Base-by-base conservation (phyloP, 2,888 invertebrate species). In the Alcis repandata region DNA sequence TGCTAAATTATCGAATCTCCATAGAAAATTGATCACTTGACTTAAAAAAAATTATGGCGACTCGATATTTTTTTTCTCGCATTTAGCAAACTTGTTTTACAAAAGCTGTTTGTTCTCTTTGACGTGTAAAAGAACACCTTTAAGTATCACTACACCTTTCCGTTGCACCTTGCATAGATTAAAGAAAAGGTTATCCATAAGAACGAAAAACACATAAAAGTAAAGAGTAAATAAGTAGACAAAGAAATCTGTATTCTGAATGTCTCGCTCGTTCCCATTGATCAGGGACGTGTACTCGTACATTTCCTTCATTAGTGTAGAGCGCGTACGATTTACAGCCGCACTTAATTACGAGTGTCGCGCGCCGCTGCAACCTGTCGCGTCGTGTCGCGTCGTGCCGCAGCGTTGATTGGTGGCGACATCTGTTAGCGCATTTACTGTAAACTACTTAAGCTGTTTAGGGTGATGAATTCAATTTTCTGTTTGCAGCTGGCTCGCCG, bases 341-440 rank as follows among this genome's bases (percentile, higher is more conserved):
- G 61, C 71, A 68, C 74, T 81, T 81, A 78, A 80, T 80, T 80
- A 75, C 72, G 58, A 61, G 38, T 57, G 71, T 61, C 71, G 61
- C 54, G 59, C 36, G 54, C 32, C 64, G 62, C 53, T 46, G 63
- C 51, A 49, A 49, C 64, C n/a, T 46, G 51, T 27, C 63, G 56
- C 15, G 27, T 9, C 1, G 53, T 49, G 60, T 54, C 56, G 48
- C 53, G 53, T 20, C 45, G 20, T 6, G 2, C 15, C 32, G 9
- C 15, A 4, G 27, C 46, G 46, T 41, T 49, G 11, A 32, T 40
- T 33, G n/a, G 41, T 32, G 13, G 15, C 36, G 13, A n/a, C 43
- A 19, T 43, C 19, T 19, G 43, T 43, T 19, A 11, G 9, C 17
- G 41, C 41, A 17, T 7, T 40, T n/a, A n/a, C 6, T 41, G 17